Base-by-base conservation (phyloP, 2,888 invertebrate species). In the Chymomyza caudatula region DNA sequence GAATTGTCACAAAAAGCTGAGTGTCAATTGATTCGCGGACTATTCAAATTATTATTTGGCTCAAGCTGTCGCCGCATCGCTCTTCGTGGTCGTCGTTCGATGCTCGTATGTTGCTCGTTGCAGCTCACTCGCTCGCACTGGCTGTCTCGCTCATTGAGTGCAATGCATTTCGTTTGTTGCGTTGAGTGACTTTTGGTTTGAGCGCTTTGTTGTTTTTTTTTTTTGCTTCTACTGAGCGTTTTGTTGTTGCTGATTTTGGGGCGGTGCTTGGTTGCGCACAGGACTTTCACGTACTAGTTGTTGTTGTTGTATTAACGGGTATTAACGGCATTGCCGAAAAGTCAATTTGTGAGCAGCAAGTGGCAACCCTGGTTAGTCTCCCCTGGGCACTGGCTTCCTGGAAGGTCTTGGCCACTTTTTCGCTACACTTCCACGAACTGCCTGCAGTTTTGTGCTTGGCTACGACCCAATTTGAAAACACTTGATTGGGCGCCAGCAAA, bases 401-500 rank as follows among this genome's bases (percentile, higher is more conserved):
- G 80, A 80, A 80, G 67, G 63, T 71, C 56, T 73, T 37, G 29
- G 3, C 29, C 29, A 37, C 47, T 47, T 15, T 47, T 15, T 6
- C n/a, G 2, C 0, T 47, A 15, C 47, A 47, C 57, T 85, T 80
- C 85, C 71, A 77, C 78, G 80, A 85, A 85, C 58, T 17, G 55
- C 55, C 62, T 64, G 67, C 63, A 63, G 58, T 67, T 44, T 57
- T 53, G 37, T 54, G 63, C 11, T 56, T 58, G 63, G 67, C 65
- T 69, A 37, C 81, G 84, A 78, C 84, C 80, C 85, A 80, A 80
- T 80, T 80, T 80, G 65, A 75, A 77, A 88, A 87, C 87, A 87
- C 88, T 87, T 88, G 87, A 87, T 88, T 87, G 87, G 88, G 87
- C 87, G 88, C 88, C 87, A 84, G 85, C 80, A 81, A 85, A 73